These are phyloP conservation scores for Epizoanthus stellaris DNA, from an alignment of 92 coral and sea anemone species.

Conservation along the genomic window DNA sequence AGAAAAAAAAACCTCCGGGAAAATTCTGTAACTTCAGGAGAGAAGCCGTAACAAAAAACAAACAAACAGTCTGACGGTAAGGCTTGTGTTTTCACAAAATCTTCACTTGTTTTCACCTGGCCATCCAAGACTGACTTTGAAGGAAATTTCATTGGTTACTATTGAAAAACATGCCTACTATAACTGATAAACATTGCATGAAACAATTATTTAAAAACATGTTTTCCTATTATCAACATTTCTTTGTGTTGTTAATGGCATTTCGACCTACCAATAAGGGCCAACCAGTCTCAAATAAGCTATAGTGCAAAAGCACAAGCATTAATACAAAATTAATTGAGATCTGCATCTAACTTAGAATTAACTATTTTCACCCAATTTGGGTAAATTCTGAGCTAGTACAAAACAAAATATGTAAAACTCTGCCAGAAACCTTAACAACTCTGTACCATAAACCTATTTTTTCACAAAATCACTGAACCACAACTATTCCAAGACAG, in stretches of 20 bases:
- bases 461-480: neutral
- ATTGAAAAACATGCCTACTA: too few relatives aligned
- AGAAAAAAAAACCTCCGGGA: too few relatives aligned
- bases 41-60: too few relatives aligned
- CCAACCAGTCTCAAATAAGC: neutral
- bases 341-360: neutral
- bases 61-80: too few relatives aligned
- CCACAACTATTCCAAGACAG: neutral
- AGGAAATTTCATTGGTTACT: too few relatives aligned
- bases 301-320: neutral
- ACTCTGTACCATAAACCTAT: neutral
- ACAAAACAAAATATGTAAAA: neutral
- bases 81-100: too few relatives aligned
- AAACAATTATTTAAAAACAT: too few relatives aligned
- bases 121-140: too few relatives aligned
- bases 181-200: too few relatives aligned
- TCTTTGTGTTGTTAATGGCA: neutral
- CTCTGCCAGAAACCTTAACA: neutral
- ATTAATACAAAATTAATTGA: neutral
- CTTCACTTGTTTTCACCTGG: too few relatives aligned
- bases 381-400: neutral
- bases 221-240: neutral
- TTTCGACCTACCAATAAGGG: neutral
- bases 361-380: neutral
- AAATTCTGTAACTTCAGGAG: too few relatives aligned